Conservation (phyloP, 1,140 invertebrate genomes). For the Dysdera silvatica region DNA sequence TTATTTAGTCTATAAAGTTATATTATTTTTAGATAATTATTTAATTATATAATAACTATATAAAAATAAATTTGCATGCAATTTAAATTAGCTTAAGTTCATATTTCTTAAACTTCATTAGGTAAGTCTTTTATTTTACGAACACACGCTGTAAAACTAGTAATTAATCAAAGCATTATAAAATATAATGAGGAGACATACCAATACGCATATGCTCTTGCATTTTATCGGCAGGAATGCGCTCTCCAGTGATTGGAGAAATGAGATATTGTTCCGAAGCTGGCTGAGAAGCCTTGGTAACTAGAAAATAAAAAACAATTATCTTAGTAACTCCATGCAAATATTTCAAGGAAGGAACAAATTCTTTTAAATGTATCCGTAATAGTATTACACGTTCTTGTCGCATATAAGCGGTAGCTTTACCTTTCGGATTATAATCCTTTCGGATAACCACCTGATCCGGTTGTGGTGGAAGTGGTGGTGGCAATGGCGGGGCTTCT, state of each 20-base stretch:
- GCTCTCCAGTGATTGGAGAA: conserved; percentile 95
- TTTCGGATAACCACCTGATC: conserved; percentile 95
- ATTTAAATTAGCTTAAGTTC: too few relatives aligned
- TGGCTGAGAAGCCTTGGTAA: conserved; percentile 46
- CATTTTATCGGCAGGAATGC: conserved; percentile 92
- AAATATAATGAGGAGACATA: neutral
- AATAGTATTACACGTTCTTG: conserved; percentile 44
- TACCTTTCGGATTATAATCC: conserved; percentile 87
- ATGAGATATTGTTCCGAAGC: conserved; percentile 84
- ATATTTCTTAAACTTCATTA: too few relatives aligned
- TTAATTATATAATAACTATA: too few relatives aligned
- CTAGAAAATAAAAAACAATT: conserved; percentile 4
- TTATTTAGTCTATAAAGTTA: too few relatives aligned
- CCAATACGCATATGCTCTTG: conserved; percentile 95
- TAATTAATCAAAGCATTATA: too few relatives aligned
- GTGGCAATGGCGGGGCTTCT: conserved; percentile 55
- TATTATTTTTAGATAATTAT: too few relatives aligned
- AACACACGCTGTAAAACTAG: too few relatives aligned
- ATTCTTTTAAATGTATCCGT: neutral
- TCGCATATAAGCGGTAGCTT: neutral
- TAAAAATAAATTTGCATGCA: too few relatives aligned
- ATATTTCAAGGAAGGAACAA: neutral
- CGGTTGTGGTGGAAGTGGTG: conserved; percentile 67
- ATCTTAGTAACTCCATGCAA: neutral
- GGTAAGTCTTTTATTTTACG: too few relatives aligned